These are phyloP conservation scores for Sebastes kiyomatsui DNA, from an alignment of 2,797 vertebrate genomes.

Conservation along the genomic window DNA sequence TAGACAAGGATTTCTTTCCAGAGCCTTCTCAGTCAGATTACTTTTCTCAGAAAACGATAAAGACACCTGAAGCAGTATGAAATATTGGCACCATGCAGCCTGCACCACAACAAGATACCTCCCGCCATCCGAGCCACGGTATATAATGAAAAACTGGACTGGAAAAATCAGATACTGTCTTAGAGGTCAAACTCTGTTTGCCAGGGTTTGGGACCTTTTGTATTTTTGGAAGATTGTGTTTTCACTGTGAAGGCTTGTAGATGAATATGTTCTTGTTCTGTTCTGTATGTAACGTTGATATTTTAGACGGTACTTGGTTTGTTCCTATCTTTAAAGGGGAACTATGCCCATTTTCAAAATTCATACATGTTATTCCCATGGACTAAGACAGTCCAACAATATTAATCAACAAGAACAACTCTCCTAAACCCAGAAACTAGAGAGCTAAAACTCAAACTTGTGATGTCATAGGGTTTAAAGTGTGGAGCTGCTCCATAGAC, in stretches of 20 bases:
- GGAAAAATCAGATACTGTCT: background rate
- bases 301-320: background rate
- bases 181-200: background rate
- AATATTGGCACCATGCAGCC: background rate
- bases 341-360: background rate
- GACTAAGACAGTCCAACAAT: too few species aligned
- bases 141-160: background rate
- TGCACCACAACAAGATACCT: background rate
- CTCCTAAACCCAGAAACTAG: too few species aligned
- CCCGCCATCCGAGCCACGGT: background rate
- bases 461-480: too few species aligned
- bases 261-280: background rate
- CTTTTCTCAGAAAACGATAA: background rate
- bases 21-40: background rate
- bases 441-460: too few species aligned
- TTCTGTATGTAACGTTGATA: background rate
- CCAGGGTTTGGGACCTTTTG: background rate
- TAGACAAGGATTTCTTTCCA: background rate
- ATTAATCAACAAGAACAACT: too few species aligned
- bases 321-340: background rate
- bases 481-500: too few species aligned
- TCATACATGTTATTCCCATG: too few species aligned
- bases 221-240: background rate
- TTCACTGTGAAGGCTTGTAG: background rate
- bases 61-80: background rate